phyloP scores from a whole-genome alignment of 2,797 vertebrate genomes.

The Morelia viridis region DNA sequence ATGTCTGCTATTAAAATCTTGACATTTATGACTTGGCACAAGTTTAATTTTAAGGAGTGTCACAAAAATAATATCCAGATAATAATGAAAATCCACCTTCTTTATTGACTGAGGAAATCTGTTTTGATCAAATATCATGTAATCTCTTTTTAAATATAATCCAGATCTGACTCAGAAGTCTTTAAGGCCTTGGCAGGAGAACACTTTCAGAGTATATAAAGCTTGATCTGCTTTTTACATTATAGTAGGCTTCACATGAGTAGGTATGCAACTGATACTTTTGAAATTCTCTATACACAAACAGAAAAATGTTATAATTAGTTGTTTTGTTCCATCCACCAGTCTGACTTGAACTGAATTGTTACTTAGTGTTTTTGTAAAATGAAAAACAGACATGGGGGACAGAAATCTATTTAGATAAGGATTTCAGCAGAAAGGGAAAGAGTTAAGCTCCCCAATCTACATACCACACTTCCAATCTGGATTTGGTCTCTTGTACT shows the following conservation, averaged over 20 bases:
- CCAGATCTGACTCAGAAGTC: neutral
- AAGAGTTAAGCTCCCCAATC: neutral
- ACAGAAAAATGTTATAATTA: neutral
- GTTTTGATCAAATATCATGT: neutral
- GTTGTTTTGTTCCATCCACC: neutral
- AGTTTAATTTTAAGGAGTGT: constrained; percentile 11
- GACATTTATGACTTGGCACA: constrained; percentile 5
- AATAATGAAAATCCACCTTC: neutral
- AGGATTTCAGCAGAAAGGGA: neutral
- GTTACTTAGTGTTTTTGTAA: neutral
- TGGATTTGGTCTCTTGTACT: neutral
- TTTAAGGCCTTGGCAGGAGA: no score
- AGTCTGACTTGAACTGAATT: neutral
- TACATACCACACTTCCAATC: neutral
- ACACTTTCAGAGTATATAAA: no score
- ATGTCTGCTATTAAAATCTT: constrained; percentile 12
- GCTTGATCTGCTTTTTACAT: neutral
- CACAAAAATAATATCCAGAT: neutral
- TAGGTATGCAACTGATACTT: neutral
- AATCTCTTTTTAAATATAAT: neutral
- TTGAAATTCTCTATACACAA: neutral
- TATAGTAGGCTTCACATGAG: neutral
- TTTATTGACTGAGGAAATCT: neutral
- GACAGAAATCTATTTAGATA: neutral
- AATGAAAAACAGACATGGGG: neutral